Evolutionary conservation across 2,888 invertebrate genomes (phyloP), one percentile per base, ranked within the genome.

Genomic region (Phoronis australis): DNA sequence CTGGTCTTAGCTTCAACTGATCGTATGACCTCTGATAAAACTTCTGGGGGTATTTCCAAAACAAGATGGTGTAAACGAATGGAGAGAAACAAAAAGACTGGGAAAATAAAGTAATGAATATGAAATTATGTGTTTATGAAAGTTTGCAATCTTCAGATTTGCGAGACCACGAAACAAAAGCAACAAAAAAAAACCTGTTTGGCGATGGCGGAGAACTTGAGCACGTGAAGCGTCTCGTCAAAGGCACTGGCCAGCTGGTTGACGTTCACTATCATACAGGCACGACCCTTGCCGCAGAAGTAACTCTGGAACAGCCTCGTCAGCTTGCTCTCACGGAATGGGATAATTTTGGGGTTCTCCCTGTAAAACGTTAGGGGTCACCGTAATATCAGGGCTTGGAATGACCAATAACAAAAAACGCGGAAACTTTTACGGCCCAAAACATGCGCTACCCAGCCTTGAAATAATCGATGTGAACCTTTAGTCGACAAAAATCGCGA

Each of bases 201-300:
- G n/a, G 81, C 81, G 27, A 90, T 83, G 0, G 89, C 86, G 0
- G 90, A 87, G 65, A 94, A 86, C 56, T 86, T 84, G 18, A 95
- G 79, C 1, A 88, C 88, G 67, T 88, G 87, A 4, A 86, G 79
- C 0, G 89, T 90, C 73, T 96, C 93, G 55, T 88, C 87, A 56
- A 85, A 85, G 74, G 86, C 84, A 48, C 82, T 80, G 0, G 85
- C 83, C 4, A 84, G 79, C 0, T 90, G 89, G 72, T 87, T 89
- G 0, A 95, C 81, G 46, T 89, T 92, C 0, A 94, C 88, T 59
- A 95, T 84, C 87, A 95, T 88, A 22, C 83, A 81, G 1, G 88
- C 83, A 21, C 77, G 82, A 76, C 77, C 88, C 82, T 82, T 77
- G 0, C 90, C 90, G 0, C 82, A 81, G 21, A 95, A 79, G 0